Percentiles rank a stretch among this genome's conserved stretches.
phyloP scores from a whole-genome alignment of 2,797 vertebrate species.

The Squalus acanthias region DNA sequence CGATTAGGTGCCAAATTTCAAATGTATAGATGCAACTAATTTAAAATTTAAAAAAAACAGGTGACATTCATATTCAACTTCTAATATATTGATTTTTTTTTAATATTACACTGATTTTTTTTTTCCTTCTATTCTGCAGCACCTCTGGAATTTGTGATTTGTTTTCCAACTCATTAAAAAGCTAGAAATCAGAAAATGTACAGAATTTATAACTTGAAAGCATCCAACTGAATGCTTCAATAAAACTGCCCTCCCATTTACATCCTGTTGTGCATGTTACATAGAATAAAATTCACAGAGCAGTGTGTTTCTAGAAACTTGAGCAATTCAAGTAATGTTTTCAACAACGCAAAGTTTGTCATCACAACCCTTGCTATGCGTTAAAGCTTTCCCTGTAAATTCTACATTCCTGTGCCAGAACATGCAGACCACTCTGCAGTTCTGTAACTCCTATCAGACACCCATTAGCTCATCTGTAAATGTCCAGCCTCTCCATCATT shows the following conservation, averaged over 20 bases:
- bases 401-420: background rate
- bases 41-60: background rate
- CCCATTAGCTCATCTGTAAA: background rate
- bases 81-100: background rate
- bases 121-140: background rate
- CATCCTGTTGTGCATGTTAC: background rate
- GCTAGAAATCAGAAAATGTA: background rate
- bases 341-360: background rate
- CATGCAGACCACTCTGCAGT: background rate
- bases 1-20: background rate
- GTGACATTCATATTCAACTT: background rate
- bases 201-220: background rate
- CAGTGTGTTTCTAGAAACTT: background rate
- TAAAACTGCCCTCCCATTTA: background rate
- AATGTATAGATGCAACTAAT: background rate
- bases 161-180: background rate
- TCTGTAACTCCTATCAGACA: background rate
- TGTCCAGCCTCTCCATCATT: background rate
- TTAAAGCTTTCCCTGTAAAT: background rate
- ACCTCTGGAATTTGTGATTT: background rate
- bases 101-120: background rate
- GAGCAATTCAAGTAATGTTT: background rate
- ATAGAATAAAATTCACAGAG: background rate
- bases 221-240: background rate
- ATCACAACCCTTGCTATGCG: background rate